Evolutionary conservation across 2,888 invertebrate species (phyloP).

Genomic region (Drosophila conformis): DNA sequence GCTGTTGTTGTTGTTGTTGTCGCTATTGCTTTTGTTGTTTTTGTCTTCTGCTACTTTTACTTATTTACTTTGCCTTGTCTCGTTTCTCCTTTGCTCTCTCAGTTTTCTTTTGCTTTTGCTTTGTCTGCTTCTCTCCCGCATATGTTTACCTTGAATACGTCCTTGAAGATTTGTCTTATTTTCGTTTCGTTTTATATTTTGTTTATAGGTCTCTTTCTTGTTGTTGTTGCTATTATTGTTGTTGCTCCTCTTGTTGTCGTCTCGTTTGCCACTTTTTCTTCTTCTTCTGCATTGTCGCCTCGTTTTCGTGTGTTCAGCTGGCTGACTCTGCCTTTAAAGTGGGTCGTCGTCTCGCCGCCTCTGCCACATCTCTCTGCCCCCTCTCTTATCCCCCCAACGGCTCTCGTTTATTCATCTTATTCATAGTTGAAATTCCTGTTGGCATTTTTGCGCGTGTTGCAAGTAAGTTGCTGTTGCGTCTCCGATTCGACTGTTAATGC

Average conservation of each 20-base stretch:
- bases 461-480: constrained; percentile 8
- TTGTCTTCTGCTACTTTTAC: constrained; percentile 68
- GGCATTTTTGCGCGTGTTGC: constrained; percentile 27
- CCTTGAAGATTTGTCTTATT: constrained; percentile 79
- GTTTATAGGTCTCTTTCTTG: constrained; percentile 50
- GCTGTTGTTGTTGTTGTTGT: constrained; percentile 29
- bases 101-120: constrained; percentile 10
- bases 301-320: constrained; percentile 35
- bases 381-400: neutral
- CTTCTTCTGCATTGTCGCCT: constrained; percentile 29
- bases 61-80: constrained; percentile 60
- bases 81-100: constrained; percentile 16
- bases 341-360: constrained; percentile 36
- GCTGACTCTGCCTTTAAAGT: constrained; percentile 17
- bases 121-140: constrained; percentile 55
- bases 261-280: constrained; percentile 3
- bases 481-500: constrained; percentile 12
- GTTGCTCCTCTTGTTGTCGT: constrained; percentile 14
- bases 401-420: neutral
- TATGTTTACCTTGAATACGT: constrained; percentile 81
- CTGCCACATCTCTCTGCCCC: constrained; percentile 14
- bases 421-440: constrained; percentile 56
- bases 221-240: constrained; percentile 31
- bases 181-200: constrained; percentile 57
- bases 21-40: constrained; percentile 32